Percentiles rank a stretch among this genome's conserved stretches.
Evolutionary conservation across 2,797 vertebrate genomes (phyloP).

Genomic region (Sebastes itinus): DNA sequence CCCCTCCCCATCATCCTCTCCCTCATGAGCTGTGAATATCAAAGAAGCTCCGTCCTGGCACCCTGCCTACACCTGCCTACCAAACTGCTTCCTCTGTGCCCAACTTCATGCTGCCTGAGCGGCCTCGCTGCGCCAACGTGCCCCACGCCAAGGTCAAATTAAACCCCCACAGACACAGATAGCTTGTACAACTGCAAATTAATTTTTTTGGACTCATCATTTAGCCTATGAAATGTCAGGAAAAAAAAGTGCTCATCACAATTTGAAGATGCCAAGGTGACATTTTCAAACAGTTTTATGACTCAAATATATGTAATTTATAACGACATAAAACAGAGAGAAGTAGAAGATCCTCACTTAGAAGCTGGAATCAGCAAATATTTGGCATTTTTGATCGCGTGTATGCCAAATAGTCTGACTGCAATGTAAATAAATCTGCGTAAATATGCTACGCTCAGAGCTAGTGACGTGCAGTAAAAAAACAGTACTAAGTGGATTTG

Average conservation of each 20-base stretch:
- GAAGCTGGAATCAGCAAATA: not conserved
- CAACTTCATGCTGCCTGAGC: conserved; percentile 4
- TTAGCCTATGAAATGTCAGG: not conserved
- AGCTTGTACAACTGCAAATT: not conserved
- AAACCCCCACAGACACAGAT: not conserved
- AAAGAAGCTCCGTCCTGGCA: conserved; percentile 48
- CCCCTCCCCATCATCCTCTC: conserved; percentile 3
- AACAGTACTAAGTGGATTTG: too few relatives aligned
- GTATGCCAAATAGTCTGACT: too few relatives aligned
- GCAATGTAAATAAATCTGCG: too few relatives aligned
- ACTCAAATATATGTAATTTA: not conserved
- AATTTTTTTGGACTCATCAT: not conserved
- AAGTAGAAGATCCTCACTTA: not conserved
- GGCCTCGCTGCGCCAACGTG: not conserved
- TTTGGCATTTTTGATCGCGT: not conserved
- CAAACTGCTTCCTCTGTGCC: conserved; percentile 8
- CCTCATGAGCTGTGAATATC: conserved; percentile 56
- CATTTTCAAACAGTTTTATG: too few relatives aligned
- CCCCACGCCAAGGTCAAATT: conserved; percentile 37
- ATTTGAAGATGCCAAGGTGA: too few relatives aligned
- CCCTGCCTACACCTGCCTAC: conserved; percentile 15
- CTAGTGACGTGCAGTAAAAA: too few relatives aligned
- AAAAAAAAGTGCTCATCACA: too few relatives aligned
- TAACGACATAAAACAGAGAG: not conserved
- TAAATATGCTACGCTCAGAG: too few relatives aligned